Percentiles rank a stretch among this genome's conserved stretches.
Evolutionary conservation across 2,797 vertebrate genomes (phyloP).

Genomic region (Ptychobarbus kaznakovi): DNA sequence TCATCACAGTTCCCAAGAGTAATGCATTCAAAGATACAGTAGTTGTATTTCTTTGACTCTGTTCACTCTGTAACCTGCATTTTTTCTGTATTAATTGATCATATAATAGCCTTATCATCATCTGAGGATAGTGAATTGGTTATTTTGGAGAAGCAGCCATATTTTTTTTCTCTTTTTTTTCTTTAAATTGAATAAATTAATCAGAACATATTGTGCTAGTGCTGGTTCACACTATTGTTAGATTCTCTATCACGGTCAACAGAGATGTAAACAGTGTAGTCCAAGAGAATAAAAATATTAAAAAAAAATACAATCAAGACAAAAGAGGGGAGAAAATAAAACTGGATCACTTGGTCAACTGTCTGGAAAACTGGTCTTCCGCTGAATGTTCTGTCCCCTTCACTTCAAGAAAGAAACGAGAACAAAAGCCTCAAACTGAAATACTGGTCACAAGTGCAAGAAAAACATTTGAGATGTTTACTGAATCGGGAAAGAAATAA

Average conservation of each 20-base stretch:
- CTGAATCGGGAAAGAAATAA: slow-evolving; percentile 9
- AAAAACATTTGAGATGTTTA: slow-evolving; percentile 19
- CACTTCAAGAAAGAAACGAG: background rate
- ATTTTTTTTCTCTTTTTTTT: background rate
- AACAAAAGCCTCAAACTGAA: slow-evolving; percentile 11
- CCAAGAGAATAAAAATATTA: background rate
- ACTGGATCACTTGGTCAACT: slow-evolving; percentile 11
- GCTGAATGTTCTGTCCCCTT: background rate
- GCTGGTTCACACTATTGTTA: background rate
- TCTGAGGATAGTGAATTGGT: background rate
- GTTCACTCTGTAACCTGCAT: background rate
- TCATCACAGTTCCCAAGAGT: background rate
- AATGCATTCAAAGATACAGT: background rate
- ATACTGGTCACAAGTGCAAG: background rate
- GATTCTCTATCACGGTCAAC: background rate
- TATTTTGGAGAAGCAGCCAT: background rate
- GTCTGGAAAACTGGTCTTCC: background rate
- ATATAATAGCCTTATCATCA: background rate
- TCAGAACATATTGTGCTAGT: background rate
- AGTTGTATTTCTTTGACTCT: background rate
- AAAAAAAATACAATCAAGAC: slow-evolving; percentile 3
- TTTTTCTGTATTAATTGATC: background rate
- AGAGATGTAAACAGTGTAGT: background rate
- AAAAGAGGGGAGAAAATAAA: background rate
- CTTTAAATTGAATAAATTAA: background rate